phyloP scores from a whole-genome alignment of 2,888 invertebrate species.

The Gnatocerus cornutus region DNA sequence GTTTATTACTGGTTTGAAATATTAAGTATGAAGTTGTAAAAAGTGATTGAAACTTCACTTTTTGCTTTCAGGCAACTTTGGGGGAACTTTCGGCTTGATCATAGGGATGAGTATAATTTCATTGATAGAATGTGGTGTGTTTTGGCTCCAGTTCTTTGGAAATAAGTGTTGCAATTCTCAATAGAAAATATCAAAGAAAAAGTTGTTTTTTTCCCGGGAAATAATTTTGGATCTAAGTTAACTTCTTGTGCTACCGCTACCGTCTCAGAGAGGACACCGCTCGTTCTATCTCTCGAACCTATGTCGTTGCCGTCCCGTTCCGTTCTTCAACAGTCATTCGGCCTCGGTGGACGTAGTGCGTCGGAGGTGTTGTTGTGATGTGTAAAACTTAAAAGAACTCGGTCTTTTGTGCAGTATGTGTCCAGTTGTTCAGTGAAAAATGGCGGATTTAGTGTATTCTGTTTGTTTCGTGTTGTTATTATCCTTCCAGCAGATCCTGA shows the following conservation, averaged over 20 bases:
- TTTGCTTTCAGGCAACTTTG: conserved; percentile 32
- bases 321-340: conserved; percentile 17
- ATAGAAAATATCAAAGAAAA: too few species aligned
- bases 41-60: conserved; percentile 3
- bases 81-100: conserved; percentile 25
- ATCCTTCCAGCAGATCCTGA: conserved; percentile 52
- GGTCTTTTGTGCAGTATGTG: conserved; percentile 48
- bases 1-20: conserved; percentile 35
- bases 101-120: conserved; percentile 23
- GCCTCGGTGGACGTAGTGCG: conserved; percentile 29
- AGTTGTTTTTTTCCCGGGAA: too few species aligned
- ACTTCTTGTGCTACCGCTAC: too few species aligned
- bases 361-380: conserved; percentile 22
- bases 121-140: background rate
- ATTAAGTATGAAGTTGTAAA: conserved; percentile 14
- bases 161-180: too few species aligned
- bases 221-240: too few species aligned
- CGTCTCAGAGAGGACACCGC: background rate
- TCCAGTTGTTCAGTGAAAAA: conserved; percentile 57
- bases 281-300: background rate
- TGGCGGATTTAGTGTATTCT: conserved; percentile 57
- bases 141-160: background rate
- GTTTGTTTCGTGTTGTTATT: conserved; percentile 56
- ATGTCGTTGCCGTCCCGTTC: background rate
- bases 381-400: conserved; percentile 31